Conservation (phyloP, 2,888 invertebrate genomes). For the Diarsia brunnea region DNA sequence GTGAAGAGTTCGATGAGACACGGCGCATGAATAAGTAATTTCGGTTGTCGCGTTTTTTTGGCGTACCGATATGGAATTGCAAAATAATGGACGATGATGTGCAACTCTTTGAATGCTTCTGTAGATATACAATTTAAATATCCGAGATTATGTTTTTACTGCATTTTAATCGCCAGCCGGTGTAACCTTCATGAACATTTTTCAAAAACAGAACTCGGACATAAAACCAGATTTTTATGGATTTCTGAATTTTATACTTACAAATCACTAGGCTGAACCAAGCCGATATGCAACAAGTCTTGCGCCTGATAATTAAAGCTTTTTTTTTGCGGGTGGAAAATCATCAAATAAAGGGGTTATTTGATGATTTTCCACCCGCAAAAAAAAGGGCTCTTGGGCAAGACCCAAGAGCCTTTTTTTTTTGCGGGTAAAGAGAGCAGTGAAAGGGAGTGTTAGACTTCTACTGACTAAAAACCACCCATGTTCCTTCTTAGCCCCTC, state of each 20-base stretch:
- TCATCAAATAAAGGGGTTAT: too few species aligned
- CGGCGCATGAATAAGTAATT: constrained; percentile 42
- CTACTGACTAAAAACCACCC: too few species aligned
- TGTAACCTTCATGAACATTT: background rate
- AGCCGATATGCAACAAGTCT: background rate
- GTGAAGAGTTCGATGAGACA: constrained; percentile 26
- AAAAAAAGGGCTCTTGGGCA: too few species aligned
- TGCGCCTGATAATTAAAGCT: background rate
- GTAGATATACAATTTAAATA: background rate
- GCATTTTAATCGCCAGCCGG: background rate
- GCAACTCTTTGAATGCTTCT: constrained; percentile 13
- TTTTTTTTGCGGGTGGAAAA: too few species aligned
- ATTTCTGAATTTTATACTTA: background rate
- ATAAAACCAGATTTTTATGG: background rate
- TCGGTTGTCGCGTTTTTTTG: constrained; percentile 22
- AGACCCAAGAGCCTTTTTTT: too few species aligned
- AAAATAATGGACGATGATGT: constrained; percentile 24
- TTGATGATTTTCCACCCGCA: too few species aligned
- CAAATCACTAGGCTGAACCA: background rate
- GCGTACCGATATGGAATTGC: constrained; percentile 19
- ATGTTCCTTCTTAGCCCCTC: too few species aligned
- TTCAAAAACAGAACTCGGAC: background rate
- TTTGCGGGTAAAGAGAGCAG: too few species aligned
- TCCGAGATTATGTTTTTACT: background rate
- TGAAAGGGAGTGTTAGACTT: too few species aligned